Base-by-base conservation (phyloP, 2,113 vertebrate species). In the Phylloscopus whistleri region DNA sequence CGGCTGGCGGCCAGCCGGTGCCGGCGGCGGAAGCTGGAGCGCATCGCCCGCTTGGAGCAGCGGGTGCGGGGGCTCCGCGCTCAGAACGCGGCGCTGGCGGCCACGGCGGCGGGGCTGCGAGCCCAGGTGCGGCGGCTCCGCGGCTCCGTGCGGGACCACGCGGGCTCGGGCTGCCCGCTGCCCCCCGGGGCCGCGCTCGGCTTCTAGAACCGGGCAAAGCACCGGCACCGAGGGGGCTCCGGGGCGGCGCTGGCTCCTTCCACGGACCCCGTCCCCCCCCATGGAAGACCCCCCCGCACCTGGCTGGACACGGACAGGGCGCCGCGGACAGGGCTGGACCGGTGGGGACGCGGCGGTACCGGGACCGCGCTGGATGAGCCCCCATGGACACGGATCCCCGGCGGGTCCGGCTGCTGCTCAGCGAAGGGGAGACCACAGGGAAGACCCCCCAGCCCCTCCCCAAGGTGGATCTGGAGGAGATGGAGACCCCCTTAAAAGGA, bases 111-210 rank as follows among this genome's bases (percentile, higher is more conserved):
- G 9, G 97, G 98, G 68, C 98, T 99, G 15, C 97, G 99, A 21
- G 99, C 99, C 13, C 99, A 99, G 90, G 99, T 99, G 56, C 98
- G 99, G 27, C 98, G 99, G 95, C 98, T 99, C 66, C 99, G 99
- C 74, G 98, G 99, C 94, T 99, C 99, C 90, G 99, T 99, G 85
- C 97, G 99, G 81, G 98, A 98, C 52, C 99, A 99, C 37, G 98
- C 99, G 84, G 99, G 98, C 89, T 99, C 98, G 91, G 99, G 99
- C 82, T 99, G 99, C 94, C 99, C 99, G 95, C 98, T 99, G 84
- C 99, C 99, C 95, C 94, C 99, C 7, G 98, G 98, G 49, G 99
- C 99, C 90, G 98, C 98, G 94, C 98, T 97, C 31, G 95, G 97
- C 79, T 98, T 98, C 96, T 98, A 97, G 95, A 22, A 23, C 46